These are phyloP conservation scores for Pachyrhynchus sulphureomaculatus DNA, from an alignment of 1,140 invertebrate species.

Conservation along the genomic window DNA sequence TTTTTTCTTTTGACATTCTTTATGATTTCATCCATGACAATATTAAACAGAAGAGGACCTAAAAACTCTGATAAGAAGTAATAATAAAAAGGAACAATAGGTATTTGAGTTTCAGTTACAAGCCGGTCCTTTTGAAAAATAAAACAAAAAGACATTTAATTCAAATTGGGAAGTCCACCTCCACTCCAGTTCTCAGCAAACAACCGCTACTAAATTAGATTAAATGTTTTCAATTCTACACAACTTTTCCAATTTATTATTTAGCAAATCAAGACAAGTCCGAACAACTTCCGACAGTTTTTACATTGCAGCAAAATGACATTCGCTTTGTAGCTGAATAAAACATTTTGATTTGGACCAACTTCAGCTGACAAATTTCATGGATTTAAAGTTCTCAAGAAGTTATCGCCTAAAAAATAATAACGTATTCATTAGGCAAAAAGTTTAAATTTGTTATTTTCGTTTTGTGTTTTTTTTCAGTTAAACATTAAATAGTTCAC, in stretches of 20 bases:
- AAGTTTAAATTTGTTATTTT: background rate
- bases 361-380: slow-evolving; percentile 7
- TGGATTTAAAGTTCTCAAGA: background rate
- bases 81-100: no score
- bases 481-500: no score
- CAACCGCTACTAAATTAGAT: slow-evolving; percentile 21
- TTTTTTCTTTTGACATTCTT: no score
- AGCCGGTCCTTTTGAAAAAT: no score
- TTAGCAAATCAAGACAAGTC: slow-evolving; percentile 27
- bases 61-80: no score
- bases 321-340: slow-evolving; percentile 25
- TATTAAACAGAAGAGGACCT: no score
- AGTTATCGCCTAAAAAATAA: background rate
- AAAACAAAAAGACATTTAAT: no score
- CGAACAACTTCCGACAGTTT: slow-evolving; percentile 27
- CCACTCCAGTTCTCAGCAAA: slow-evolving; percentile 8
- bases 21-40: no score
- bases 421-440: background rate
- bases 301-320: slow-evolving; percentile 22
- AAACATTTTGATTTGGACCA: slow-evolving; percentile 16
- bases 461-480: no score
- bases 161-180: background rate
- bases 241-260: slow-evolving; percentile 34
- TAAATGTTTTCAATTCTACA: slow-evolving; percentile 27
- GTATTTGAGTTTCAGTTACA: no score